Conservation (phyloP, 2,888 invertebrate genomes). For the Tigriopus californicus region DNA sequence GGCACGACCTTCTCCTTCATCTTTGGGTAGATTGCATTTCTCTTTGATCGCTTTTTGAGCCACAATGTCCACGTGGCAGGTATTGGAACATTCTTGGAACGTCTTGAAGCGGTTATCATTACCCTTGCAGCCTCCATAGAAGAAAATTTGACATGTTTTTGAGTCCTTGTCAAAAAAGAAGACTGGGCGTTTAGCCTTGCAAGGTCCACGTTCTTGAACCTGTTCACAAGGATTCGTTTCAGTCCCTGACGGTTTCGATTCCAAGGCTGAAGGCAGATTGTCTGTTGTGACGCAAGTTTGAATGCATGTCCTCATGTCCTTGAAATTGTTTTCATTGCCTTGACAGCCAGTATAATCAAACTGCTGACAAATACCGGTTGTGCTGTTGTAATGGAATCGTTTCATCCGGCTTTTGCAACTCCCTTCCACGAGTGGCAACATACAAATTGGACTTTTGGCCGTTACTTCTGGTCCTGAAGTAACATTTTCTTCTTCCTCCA, state of each 20-base stretch:
- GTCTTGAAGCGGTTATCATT: background rate
- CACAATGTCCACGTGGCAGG: conserved; percentile 1
- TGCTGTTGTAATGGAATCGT: background rate
- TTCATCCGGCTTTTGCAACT: conserved; percentile 1
- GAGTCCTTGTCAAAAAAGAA: background rate
- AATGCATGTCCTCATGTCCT: background rate
- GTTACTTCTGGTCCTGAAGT: too few species aligned
- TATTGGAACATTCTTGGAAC: conserved; percentile 8
- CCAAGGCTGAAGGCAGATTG: background rate
- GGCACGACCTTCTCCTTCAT: too few species aligned
- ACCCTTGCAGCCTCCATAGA: conserved; percentile 7
- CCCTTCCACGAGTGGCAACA: background rate
- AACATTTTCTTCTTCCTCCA: too few species aligned
- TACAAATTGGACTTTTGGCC: too few species aligned
- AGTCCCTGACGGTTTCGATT: background rate
- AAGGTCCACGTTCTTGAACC: background rate
- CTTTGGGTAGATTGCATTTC: too few species aligned
- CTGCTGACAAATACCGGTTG: background rate
- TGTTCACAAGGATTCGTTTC: background rate
- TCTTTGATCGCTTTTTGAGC: background rate
- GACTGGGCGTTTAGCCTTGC: background rate
- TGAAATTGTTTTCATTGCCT: conserved; percentile 8
- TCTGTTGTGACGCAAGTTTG: background rate
- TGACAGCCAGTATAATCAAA: conserved; percentile 4
- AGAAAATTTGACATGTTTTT: background rate